phyloP scores from a whole-genome alignment of 2,888 invertebrate species.

The Epinotia demarniana region DNA sequence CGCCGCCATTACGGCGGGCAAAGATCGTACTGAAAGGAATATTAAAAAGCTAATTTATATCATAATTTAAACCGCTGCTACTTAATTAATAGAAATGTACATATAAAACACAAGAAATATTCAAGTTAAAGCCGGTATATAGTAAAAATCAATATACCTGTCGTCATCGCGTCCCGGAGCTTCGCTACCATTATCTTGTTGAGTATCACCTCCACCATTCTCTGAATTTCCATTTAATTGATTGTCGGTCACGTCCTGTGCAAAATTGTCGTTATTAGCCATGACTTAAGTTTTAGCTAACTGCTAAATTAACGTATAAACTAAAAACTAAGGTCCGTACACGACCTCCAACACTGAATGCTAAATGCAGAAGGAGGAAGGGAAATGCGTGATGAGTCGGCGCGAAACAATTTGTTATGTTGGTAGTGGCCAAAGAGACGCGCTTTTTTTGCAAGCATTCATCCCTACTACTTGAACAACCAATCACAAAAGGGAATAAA shows the following conservation, averaged over 20 bases:
- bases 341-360: constrained; percentile 82
- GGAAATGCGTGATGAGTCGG: constrained; percentile 71
- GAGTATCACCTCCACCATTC: constrained; percentile 88
- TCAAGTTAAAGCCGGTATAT: constrained; percentile 31
- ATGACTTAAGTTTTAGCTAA: constrained; percentile 86
- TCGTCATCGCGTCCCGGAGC: constrained; percentile 92
- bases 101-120: constrained; percentile 27
- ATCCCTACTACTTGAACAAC: constrained; percentile 58
- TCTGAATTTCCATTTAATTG: constrained; percentile 86
- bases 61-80: constrained; percentile 45
- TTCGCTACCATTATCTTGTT: constrained; percentile 89
- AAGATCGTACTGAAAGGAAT: constrained; percentile 63
- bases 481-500: constrained; percentile 62
- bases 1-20: constrained; percentile 79
- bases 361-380: constrained; percentile 82
- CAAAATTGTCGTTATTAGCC: constrained; percentile 92
- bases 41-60: constrained; percentile 56
- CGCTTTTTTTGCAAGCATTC: constrained; percentile 58
- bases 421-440: constrained; percentile 62
- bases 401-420: constrained; percentile 67
- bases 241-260: constrained; percentile 90
- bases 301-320: constrained; percentile 84
- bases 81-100: constrained; percentile 37
- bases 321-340: constrained; percentile 78
- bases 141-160: constrained; percentile 83